Percentiles rank a stretch among this genome's conserved stretches.
phyloP scores from a whole-genome alignment of 2,797 vertebrate genomes.

The Ispidina picta region DNA sequence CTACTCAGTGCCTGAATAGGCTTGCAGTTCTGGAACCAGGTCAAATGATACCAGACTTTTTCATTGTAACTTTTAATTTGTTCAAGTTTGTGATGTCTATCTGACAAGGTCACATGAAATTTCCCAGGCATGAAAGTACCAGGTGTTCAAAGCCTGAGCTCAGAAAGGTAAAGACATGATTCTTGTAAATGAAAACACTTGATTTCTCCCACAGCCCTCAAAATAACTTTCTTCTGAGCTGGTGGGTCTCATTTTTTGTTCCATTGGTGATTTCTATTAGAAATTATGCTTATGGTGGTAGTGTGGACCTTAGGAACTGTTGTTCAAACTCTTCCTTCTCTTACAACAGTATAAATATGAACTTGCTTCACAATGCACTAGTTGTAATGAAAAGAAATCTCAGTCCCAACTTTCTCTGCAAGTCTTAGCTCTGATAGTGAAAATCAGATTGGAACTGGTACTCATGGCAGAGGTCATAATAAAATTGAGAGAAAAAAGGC shows the following conservation, averaged over 20 bases:
- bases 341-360: background rate
- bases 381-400: background rate
- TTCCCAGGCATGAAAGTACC: background rate
- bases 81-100: background rate
- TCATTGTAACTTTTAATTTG: background rate
- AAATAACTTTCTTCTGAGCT: background rate
- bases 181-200: background rate
- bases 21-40: background rate
- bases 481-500: background rate
- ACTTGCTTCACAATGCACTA: background rate
- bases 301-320: background rate
- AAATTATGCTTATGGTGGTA: background rate
- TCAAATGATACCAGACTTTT: background rate
- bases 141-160: background rate
- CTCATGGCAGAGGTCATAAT: background rate
- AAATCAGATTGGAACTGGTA: background rate
- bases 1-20: background rate
- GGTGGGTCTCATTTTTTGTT: background rate
- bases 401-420: background rate
- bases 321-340: background rate
- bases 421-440: background rate
- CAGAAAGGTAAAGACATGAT: background rate
- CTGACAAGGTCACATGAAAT: background rate
- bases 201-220: background rate
- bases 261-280: background rate